Evolutionary conservation across 2,888 invertebrate genomes (phyloP).

Genomic region (Tholera decimalis): DNA sequence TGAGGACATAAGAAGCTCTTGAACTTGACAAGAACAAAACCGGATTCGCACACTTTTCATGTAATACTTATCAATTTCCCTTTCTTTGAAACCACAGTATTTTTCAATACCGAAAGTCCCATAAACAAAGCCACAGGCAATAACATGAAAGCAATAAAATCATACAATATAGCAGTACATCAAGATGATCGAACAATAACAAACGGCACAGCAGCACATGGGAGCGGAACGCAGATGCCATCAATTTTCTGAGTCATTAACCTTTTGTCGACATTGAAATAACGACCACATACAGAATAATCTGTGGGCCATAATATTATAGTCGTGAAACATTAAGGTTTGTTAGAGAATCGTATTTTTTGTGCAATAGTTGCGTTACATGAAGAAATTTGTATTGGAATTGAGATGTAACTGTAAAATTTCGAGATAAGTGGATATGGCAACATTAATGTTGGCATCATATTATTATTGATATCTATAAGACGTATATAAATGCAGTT

Average conservation of each 20-base stretch:
- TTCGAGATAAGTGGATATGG: background rate
- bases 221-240: slow-evolving; percentile 70
- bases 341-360: slow-evolving; percentile 20
- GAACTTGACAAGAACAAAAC: background rate
- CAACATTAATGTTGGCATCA: background rate
- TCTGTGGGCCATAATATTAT: slow-evolving; percentile 38
- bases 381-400: slow-evolving; percentile 1
- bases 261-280: slow-evolving; percentile 74
- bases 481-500: background rate
- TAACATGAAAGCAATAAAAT: slow-evolving; percentile 26
- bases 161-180: slow-evolving; percentile 34
- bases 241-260: slow-evolving; percentile 72
- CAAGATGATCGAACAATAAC: slow-evolving; percentile 64
- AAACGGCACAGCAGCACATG: slow-evolving; percentile 61
- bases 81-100: slow-evolving; percentile 4
- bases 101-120: background rate
- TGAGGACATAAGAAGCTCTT: background rate
- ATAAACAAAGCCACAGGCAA: slow-evolving; percentile 10
- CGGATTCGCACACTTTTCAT: slow-evolving; percentile 1
- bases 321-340: slow-evolving; percentile 41
- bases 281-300: slow-evolving; percentile 56
- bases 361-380: slow-evolving; percentile 18
- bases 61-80: slow-evolving; percentile 13
- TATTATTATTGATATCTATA: no score
- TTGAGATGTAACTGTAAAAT: background rate